Percentiles rank a stretch among this genome's conserved stretches.
Conservation (phyloP, 2,888 invertebrate genomes). For the Andrena fulva region DNA sequence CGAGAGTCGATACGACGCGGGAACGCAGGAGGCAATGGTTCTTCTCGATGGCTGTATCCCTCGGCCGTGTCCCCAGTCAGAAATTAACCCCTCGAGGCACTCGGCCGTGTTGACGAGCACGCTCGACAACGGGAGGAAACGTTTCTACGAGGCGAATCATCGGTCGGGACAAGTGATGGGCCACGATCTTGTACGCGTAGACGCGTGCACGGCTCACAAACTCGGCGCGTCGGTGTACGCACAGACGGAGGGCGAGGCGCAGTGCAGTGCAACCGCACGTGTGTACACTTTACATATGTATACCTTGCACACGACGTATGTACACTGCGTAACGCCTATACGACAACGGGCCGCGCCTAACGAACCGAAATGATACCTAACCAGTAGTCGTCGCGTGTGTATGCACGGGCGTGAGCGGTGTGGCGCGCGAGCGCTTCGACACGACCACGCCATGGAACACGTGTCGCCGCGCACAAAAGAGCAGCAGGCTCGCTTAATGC, state of each 20-base stretch:
- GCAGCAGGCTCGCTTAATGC: slow-evolving; percentile 68
- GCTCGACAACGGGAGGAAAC: slow-evolving; percentile 40
- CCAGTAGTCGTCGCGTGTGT: slow-evolving; percentile 69
- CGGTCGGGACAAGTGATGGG: slow-evolving; percentile 34
- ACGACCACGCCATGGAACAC: slow-evolving; percentile 55
- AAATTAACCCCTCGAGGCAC: slow-evolving; percentile 48
- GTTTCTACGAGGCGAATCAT: slow-evolving; percentile 57
- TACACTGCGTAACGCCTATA: slow-evolving; percentile 73
- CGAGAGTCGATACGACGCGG: slow-evolving; percentile 1
- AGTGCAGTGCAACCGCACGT: slow-evolving; percentile 56
- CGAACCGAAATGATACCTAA: slow-evolving; percentile 81
- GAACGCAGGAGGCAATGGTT: slow-evolving; percentile 4
- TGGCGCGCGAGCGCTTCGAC: slow-evolving; percentile 18
- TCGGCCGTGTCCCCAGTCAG: slow-evolving; percentile 29
- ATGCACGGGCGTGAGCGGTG: neutral
- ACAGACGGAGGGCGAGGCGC: slow-evolving; percentile 38
- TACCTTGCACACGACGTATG: slow-evolving; percentile 65
- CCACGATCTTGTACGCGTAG: slow-evolving; percentile 26
- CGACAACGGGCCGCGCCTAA: slow-evolving; percentile 75
- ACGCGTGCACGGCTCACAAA: slow-evolving; percentile 5
- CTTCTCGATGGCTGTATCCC: slow-evolving; percentile 9
- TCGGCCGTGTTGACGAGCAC: slow-evolving; percentile 11
- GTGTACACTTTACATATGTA: slow-evolving; percentile 68
- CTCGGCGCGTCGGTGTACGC: neutral
- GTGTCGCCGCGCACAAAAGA: slow-evolving; percentile 60